Base-by-base conservation (phyloP, 2,888 invertebrate species). In the Drosophila buzzatii region DNA sequence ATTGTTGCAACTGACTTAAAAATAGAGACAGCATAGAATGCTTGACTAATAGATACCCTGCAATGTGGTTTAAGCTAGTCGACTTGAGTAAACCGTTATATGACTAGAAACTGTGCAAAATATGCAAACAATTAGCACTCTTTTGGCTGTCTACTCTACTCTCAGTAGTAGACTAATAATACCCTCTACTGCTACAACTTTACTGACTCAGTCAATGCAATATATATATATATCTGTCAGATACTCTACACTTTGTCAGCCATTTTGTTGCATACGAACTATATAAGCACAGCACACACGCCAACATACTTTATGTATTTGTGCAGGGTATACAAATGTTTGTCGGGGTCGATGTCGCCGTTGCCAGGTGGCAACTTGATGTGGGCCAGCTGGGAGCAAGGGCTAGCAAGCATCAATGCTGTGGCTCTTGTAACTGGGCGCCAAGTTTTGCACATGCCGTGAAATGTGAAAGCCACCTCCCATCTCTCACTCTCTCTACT, bases 401-500 rank as follows among this genome's bases (percentile, higher is more conserved):
- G 41, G 59, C 60, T 51, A 33, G 23, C 49, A 18, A 57, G 27
- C 73, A 27, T 60, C 58, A 45, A 62, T 49, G 61, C 42, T 37
- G 68, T 23, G 59, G 63, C 59, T 47, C 33, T 44, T 73, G 75
- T 63, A 67, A 52, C 63, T 56, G 78, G 70, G 81, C 73, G 73
- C 49, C 79, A 73, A 73, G 63, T 78, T 74, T 75, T 65, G 63
- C 88, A 85, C 88, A 87, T 70, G 71, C 69, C 84, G 78, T 86
- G 66, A 80, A 81, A 85, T 76, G 67, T 83, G 66, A 57, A 56
- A 68, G 66, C 8, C 18, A 27, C 47, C 16, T 39, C 16, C 37
- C 14, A 23, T 44, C 44, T 42, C 42, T 4, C 18, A 10, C 18
- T 10, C 42, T 9, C 8, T n/a, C n/a, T 31, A 31, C 31, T 31